Conservation (phyloP, 2,797 vertebrate species). For the Anguilla pacifica region DNA sequence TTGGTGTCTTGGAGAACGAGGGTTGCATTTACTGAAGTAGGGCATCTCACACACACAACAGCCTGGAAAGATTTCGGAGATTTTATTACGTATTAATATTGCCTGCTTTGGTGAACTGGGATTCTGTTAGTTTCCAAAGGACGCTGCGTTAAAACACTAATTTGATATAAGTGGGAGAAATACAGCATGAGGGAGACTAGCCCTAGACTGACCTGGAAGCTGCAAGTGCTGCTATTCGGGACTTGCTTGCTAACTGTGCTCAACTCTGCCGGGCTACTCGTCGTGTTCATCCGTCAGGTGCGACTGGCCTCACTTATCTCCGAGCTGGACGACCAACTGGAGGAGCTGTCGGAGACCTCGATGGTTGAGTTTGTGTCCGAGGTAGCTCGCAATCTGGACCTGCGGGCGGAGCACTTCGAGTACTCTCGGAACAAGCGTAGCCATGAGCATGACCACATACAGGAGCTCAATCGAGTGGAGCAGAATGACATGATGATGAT, state of each 20-base stretch:
- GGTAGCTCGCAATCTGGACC: conserved; percentile 60
- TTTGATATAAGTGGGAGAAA: conserved; percentile 58
- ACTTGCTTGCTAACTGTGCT: conserved; percentile 74
- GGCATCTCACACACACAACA: conserved; percentile 41
- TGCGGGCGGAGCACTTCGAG: conserved; percentile 53
- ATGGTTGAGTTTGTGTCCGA: conserved; percentile 74
- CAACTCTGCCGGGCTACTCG: conserved; percentile 81
- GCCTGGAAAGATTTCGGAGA: conserved; percentile 26
- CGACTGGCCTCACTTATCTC: conserved; percentile 72
- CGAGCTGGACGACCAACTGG: conserved; percentile 64
- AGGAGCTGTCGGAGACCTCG: conserved; percentile 65
- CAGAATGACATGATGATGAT: conserved; percentile 86
- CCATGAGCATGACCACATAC: conserved; percentile 53
- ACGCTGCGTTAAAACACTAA: conserved; percentile 48
- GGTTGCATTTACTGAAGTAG: conserved; percentile 53
- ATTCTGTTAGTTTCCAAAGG: not conserved
- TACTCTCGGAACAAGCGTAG: conserved; percentile 80
- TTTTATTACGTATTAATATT: conserved; percentile 27
- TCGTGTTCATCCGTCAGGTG: conserved; percentile 82
- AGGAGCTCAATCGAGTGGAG: conserved; percentile 62
- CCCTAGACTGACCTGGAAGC: conserved; percentile 66
- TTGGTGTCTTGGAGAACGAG: conserved; percentile 57
- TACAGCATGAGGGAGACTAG: conserved; percentile 64
- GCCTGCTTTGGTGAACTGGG: conserved; percentile 18
- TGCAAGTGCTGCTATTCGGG: conserved; percentile 73